A percentile compares a stretch with the other conserved stretches of the same genome.
Conservation (phyloP, 2,888 invertebrate genomes). For the Nyleta sp. region DNA sequence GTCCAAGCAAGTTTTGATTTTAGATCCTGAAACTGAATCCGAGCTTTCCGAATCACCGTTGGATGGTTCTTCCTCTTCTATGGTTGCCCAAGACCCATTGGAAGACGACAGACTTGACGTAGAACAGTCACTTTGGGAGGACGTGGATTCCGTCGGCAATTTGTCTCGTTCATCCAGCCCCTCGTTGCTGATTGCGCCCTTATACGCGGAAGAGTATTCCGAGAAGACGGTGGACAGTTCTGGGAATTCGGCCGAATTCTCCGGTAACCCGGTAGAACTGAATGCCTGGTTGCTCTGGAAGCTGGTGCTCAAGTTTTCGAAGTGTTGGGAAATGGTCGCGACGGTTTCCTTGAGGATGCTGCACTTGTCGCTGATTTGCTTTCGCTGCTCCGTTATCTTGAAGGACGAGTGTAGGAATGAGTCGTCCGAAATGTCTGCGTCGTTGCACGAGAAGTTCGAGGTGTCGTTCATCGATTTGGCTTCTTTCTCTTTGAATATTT, state of each 20-base stretch:
- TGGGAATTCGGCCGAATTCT: neutral
- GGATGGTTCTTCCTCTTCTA: no score
- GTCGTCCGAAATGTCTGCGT: neutral
- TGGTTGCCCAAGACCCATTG: conserved; percentile 6
- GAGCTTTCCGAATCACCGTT: no score
- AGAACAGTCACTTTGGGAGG: no score
- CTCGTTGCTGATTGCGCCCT: neutral
- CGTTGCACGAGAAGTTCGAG: no score
- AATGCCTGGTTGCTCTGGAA: conserved; percentile 10
- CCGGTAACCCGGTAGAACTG: neutral
- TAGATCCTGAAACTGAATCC: no score
- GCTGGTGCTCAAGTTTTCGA: conserved; percentile 1
- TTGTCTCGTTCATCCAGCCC: no score
- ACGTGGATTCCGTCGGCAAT: no score
- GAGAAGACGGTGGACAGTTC: conserved; percentile 9
- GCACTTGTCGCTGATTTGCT: conserved; percentile 1
- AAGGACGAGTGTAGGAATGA: conserved; percentile 28
- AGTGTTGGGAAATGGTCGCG: neutral
- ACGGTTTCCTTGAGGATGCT: neutral
- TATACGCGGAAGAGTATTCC: conserved; percentile 3
- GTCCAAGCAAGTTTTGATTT: no score
- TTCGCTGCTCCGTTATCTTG: conserved; percentile 4
- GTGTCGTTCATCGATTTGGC: neutral
- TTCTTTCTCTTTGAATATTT: conserved; percentile 21
- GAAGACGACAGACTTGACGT: no score